phyloP scores from a whole-genome alignment of 1,140 invertebrate species.

The Globodera rostochiensis region DNA sequence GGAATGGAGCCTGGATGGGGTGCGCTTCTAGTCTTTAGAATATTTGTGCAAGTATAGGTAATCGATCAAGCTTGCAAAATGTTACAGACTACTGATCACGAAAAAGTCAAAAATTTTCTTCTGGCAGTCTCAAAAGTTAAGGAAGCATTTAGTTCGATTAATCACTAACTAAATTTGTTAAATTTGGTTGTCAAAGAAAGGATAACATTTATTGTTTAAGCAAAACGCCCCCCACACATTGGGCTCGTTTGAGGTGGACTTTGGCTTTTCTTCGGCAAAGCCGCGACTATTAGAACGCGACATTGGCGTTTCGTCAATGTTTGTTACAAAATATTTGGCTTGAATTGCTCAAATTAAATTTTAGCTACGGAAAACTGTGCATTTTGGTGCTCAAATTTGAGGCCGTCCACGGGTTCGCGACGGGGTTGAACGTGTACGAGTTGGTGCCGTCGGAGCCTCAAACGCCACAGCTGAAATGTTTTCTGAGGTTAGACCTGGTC shows the following conservation, averaged over 20 bases:
- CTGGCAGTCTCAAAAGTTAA: too few relatives aligned
- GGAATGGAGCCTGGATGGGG: too few relatives aligned
- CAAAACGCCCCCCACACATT: background rate
- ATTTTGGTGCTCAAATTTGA: constrained; percentile 26
- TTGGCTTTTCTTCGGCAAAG: constrained; percentile 16
- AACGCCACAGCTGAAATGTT: background rate
- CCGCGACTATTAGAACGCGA: constrained; percentile 19
- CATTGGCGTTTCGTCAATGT: constrained; percentile 21
- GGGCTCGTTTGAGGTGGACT: constrained; percentile 20
- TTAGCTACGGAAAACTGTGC: constrained; percentile 23
- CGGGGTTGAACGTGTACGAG: constrained; percentile 16
- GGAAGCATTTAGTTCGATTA: too few relatives aligned
- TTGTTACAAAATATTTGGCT: background rate
- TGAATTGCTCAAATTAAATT: background rate
- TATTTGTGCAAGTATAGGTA: too few relatives aligned
- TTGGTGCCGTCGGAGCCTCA: constrained; percentile 3
- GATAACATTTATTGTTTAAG: background rate
- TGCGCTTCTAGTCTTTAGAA: too few relatives aligned
- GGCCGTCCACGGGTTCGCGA: constrained; percentile 9
- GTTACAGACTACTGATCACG: too few relatives aligned
- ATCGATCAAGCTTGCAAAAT: too few relatives aligned
- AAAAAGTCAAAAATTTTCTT: too few relatives aligned
- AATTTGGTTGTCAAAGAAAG: too few relatives aligned
- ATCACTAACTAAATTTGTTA: too few relatives aligned
- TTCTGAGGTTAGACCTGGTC: constrained; percentile 2